Evolutionary conservation across 2,888 invertebrate species (phyloP).

Genomic region (Sepioteuthis lessoniana): DNA sequence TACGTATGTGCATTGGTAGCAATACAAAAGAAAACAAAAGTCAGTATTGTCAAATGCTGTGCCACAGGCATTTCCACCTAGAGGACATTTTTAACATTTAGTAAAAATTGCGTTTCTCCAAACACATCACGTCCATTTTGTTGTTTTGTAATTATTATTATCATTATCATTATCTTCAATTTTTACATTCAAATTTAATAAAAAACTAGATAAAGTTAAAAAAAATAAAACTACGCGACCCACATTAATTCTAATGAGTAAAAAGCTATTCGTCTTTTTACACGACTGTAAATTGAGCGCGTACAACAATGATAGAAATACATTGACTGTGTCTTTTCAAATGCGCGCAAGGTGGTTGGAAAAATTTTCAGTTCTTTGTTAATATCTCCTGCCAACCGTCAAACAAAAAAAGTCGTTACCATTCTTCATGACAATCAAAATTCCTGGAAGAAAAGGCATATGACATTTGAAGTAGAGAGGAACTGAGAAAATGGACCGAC

Average conservation of each 20-base stretch:
- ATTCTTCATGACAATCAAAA: constrained; percentile 17
- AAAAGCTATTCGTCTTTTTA: background rate
- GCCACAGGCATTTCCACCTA: too few species aligned
- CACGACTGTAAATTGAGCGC: background rate
- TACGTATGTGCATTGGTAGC: too few species aligned
- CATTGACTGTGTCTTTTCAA: background rate
- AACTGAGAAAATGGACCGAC: background rate
- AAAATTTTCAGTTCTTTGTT: background rate
- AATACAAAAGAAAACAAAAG: too few species aligned
- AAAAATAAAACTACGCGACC: background rate
- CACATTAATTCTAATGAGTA: background rate
- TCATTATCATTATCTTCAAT: too few species aligned
- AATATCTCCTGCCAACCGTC: background rate
- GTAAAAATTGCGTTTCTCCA: too few species aligned
- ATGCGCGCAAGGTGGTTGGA: background rate
- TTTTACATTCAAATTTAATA: background rate
- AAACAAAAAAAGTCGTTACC: background rate
- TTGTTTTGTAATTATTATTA: too few species aligned
- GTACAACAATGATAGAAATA: background rate
- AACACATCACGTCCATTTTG: too few species aligned
- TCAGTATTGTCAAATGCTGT: too few species aligned
- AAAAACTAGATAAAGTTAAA: background rate
- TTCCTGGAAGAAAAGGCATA: background rate
- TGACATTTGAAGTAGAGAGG: background rate
- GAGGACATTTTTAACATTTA: too few species aligned